phyloP scores from a whole-genome alignment of 2,797 vertebrate species.

The Anguilla marmorata region DNA sequence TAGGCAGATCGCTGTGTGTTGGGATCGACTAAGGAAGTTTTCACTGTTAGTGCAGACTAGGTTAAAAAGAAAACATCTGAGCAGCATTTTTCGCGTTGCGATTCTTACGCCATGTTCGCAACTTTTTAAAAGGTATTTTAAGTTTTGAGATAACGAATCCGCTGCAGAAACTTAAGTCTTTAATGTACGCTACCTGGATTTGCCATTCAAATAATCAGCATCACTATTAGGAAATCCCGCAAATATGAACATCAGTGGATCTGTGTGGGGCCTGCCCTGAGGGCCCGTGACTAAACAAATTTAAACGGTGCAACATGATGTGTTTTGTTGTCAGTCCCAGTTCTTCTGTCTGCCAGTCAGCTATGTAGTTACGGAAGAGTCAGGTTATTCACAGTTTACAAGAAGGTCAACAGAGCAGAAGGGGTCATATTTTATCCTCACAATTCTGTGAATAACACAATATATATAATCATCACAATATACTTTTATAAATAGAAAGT shows the following conservation, averaged over 20 bases:
- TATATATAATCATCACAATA: too few species aligned
- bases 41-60: too few species aligned
- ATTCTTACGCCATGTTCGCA: not conserved
- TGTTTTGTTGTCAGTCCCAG: not conserved
- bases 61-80: not conserved
- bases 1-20: not conserved
- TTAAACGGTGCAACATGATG: not conserved
- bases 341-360: not conserved
- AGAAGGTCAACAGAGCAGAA: not conserved
- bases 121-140: not conserved
- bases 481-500: not conserved
- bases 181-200: not conserved
- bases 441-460: not conserved
- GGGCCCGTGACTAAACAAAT: conserved; percentile 5
- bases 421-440: not conserved
- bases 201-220: not conserved
- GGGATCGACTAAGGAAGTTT: not conserved
- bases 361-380: not conserved
- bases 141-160: too few species aligned
- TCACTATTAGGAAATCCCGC: not conserved
- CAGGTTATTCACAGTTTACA: not conserved
- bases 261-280: not conserved
- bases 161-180: too few species aligned
- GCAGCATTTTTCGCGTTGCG: not conserved
- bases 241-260: not conserved